phyloP scores from a whole-genome alignment of 2,113 vertebrate species.

The Plotosus lineatus region DNA sequence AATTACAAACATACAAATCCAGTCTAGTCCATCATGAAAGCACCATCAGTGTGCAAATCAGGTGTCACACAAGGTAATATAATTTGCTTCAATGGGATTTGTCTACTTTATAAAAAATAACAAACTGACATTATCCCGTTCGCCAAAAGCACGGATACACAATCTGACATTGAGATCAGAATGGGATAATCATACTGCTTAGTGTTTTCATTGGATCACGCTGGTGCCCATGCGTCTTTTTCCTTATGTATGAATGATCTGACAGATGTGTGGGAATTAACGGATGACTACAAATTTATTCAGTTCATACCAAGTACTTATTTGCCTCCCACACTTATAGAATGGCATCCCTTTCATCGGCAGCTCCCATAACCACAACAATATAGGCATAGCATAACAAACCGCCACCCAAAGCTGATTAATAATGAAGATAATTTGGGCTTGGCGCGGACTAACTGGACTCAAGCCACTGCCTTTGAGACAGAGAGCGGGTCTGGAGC shows the following conservation, averaged over 20 bases:
- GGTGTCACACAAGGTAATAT: slow-evolving; percentile 19
- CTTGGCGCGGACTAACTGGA: slow-evolving; percentile 35
- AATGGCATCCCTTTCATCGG: slow-evolving; percentile 15
- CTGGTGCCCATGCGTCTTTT: slow-evolving; percentile 57
- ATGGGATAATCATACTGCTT: slow-evolving; percentile 52
- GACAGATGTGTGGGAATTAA: slow-evolving; percentile 56
- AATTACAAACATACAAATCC: neutral
- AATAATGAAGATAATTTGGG: slow-evolving; percentile 41
- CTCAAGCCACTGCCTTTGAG: slow-evolving; percentile 33
- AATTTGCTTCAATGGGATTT: slow-evolving; percentile 35
- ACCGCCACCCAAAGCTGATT: slow-evolving; percentile 34
- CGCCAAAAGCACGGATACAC: neutral
- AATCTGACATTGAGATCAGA: slow-evolving; percentile 15
- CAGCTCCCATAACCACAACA: slow-evolving; percentile 32
- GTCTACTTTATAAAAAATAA: slow-evolving; percentile 1
- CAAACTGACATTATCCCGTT: slow-evolving; percentile 11
- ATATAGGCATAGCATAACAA: slow-evolving; percentile 29
- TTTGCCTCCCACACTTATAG: neutral
- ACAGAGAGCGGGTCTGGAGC: slow-evolving; percentile 15
- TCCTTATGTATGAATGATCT: slow-evolving; percentile 54
- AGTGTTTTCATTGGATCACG: slow-evolving; percentile 55
- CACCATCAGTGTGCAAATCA: neutral
- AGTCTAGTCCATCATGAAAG: neutral
- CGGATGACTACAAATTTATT: slow-evolving; percentile 44
- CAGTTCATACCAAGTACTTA: slow-evolving; percentile 43